Evolutionary conservation across 37 sponge, comb jelly and placozoan genomes (phyloP), one percentile per base, ranked within the genome.

Genomic region (Hexactinellida sp.): DNA sequence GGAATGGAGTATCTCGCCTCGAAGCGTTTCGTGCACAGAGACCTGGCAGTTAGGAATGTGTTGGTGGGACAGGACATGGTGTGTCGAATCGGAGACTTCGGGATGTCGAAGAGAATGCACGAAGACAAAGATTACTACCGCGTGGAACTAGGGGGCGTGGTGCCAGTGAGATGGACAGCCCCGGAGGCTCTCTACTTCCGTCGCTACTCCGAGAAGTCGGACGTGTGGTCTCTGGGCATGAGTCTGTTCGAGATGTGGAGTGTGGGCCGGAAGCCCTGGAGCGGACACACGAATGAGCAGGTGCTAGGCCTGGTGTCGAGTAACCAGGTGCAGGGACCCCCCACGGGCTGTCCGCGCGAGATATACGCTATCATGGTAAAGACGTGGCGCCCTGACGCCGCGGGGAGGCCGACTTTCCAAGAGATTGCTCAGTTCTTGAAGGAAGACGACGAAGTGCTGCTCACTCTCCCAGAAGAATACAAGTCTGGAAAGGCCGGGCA

Each of bases 361-460:
- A 63, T 63, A 10, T 63, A 63, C 34, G 25, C 76, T 63, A 7
- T 90, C 0, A 90, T 90, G 90, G 37, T 85, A 38, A 63, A 32
- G 16, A 85, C 85, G 54, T 90, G 90, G 90, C 1, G 28, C 5
- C 36, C 37, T 1, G 36, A 38, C 0, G 85, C 90, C 16, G 36
- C 38, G 35, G 52, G 71, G 0, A 54, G 90, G 38, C 90, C 85
- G 1, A 35, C 83, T 5, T 90, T 90, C 83, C 36, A 9, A 35
- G 90, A 87, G 1, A 25, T 90, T 9, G 87, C 76, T 63, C 28
- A 63, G 30, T 63, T n/a, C 30, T n/a, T 63, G 76, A 63, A 63
- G 21, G 5, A 63, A n/a, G 30, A n/a, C 13, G 76, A 63, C 13
- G 5, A 28, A n/a, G 9, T 19, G 9, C 34, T 63, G 76, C 30